Base-by-base conservation (phyloP, 2,888 invertebrate genomes). In the Rhingia rostrata region DNA sequence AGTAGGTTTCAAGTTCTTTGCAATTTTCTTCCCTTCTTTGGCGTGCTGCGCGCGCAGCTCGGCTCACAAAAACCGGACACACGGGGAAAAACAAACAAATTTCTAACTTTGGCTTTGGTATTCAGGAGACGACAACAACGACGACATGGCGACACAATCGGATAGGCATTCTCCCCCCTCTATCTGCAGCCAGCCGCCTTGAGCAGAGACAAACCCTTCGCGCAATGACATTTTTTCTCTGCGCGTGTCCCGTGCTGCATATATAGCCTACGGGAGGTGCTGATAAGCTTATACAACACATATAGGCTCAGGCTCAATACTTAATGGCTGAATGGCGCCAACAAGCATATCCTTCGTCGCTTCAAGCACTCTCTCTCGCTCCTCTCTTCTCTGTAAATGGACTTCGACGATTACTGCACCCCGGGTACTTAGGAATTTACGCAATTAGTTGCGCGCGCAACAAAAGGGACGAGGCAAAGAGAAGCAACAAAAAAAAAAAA, bases 1-100 rank as follows among this genome's bases (percentile, higher is more conserved):
- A 80, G 80, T 80, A 85, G 84, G 84, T 75, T 85, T 85, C 80
- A 80, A 80, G 84, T 85, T 85, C 81, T 73, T 66, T 80, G 85
- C 81, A 70, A 64, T 81, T 78, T 66, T 69, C 83, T 60, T 74
- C 60, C 63, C 67, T 80, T 64, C 72, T 51, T 35, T 30, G 45
- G 12, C 30, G 14, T 22, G 22, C 22, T 22, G 22, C 22, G 22
- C 22, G 22, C 22, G 22, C 22, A 22, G 22, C 22, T 22, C 22
- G 22, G 22, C 35, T 35, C 14, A 41, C 53, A 51, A 60, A 60
- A 64, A 77, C 66, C 72, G 51, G 56, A 83, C 69, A 73, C 74
- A 79, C 72, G 45, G 51, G 51, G 58, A 84, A 79, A 84, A 75
- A 78, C 54, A 84, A 75, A 84, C 74, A 84, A 75, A 80, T 80